Conservation (phyloP, 2,888 invertebrate species). For the Ecdyonurus torrentis region DNA sequence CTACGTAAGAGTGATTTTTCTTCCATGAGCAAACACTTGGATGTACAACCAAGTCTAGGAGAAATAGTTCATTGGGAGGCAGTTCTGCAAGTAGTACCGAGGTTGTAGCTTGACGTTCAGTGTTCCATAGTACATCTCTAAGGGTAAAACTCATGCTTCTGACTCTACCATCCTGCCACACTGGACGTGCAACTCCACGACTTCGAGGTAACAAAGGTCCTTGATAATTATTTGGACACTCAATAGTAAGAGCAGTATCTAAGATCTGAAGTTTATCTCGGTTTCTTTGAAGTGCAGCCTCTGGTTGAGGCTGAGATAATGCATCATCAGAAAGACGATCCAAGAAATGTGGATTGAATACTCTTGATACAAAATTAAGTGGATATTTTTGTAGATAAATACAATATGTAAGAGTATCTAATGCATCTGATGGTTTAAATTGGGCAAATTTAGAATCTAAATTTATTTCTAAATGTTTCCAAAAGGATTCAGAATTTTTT, state of each 20-base stretch:
- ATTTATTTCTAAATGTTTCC: conserved; percentile 34
- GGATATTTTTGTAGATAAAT: conserved; percentile 45
- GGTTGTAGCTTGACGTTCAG: conserved; percentile 21
- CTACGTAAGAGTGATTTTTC: conserved; percentile 26
- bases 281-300: conserved; percentile 22
- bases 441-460: conserved; percentile 38
- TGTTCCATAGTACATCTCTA: conserved; percentile 19
- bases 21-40: conserved; percentile 29
- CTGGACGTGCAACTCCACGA: conserved; percentile 22
- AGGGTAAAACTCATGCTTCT: conserved; percentile 31
- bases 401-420: conserved; percentile 44
- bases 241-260: conserved; percentile 44
- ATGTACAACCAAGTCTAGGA: conserved; percentile 41
- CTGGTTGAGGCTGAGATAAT: conserved; percentile 19
- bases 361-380: conserved; percentile 35
- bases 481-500: conserved; percentile 32
- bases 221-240: conserved; percentile 33
- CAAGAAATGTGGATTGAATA: conserved; percentile 43
- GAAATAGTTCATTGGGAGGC: conserved; percentile 37
- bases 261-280: conserved; percentile 39
- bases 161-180: conserved; percentile 35
- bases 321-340: conserved; percentile 27
- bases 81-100: conserved; percentile 35
- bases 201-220: conserved; percentile 40
- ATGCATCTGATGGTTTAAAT: conserved; percentile 36